These are phyloP conservation scores for Nanorana parkeri DNA, from an alignment of 2,113 vertebrate genomes.

Conservation along the genomic window DNA sequence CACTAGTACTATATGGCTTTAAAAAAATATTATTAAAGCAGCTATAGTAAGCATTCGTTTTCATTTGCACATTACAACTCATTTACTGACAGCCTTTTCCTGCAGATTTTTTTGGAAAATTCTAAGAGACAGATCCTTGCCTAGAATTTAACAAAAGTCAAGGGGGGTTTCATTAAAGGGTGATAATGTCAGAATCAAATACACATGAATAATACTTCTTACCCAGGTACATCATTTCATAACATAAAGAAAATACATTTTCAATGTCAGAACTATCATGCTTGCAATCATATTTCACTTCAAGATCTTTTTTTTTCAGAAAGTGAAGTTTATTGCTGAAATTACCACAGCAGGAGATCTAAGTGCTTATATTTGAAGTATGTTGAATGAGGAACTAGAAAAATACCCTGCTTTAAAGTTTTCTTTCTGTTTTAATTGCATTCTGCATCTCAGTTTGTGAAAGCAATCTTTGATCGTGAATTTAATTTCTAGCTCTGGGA, in stretches of 20 bases:
- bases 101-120: too few species aligned
- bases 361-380: slow-evolving; percentile 44
- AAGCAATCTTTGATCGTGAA: slow-evolving; percentile 30
- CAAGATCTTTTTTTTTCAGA: slow-evolving; percentile 9
- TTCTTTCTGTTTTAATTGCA: slow-evolving; percentile 43
- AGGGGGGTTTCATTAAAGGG: too few species aligned
- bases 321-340: slow-evolving; percentile 27
- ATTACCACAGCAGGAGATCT: slow-evolving; percentile 31
- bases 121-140: too few species aligned
- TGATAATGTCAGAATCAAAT: background rate
- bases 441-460: slow-evolving; percentile 31
- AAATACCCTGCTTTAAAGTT: slow-evolving; percentile 12
- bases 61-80: too few species aligned
- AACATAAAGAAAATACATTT: background rate
- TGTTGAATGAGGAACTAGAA: slow-evolving; percentile 5
- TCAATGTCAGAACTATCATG: slow-evolving; percentile 2
- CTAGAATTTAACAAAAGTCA: too few species aligned
- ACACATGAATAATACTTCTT: background rate
- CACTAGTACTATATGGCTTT: too few species aligned
- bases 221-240: background rate
- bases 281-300: slow-evolving; percentile 36
- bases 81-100: too few species aligned
- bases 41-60: too few species aligned
- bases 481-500: slow-evolving; percentile 25
- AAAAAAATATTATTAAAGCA: too few species aligned